Conservation (phyloP, 2,888 invertebrate genomes). For the Nomada hirtipes region DNA sequence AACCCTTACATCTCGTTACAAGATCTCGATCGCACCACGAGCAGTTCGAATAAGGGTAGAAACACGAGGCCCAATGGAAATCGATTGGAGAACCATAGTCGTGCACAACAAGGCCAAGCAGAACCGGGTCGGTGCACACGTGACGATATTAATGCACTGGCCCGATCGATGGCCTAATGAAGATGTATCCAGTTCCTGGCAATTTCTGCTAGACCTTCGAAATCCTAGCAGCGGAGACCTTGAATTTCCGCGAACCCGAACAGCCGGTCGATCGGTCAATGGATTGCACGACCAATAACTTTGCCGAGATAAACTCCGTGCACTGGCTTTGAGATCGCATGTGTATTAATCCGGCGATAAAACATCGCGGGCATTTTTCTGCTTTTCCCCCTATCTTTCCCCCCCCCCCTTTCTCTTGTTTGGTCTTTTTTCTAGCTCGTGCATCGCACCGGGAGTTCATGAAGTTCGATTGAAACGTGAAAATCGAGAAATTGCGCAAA, state of each 20-base stretch:
- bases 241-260: slow-evolving; percentile 43
- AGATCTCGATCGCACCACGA: slow-evolving; percentile 13
- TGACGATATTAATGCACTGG: slow-evolving; percentile 64
- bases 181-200: slow-evolving; percentile 59
- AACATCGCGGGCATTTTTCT: slow-evolving; percentile 31
- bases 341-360: slow-evolving; percentile 54
- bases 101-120: slow-evolving; percentile 45
- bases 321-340: slow-evolving; percentile 26
- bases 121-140: slow-evolving; percentile 51
- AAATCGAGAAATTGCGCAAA: slow-evolving; percentile 28
- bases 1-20: not conserved
- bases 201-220: slow-evolving; percentile 52
- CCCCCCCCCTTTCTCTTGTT: not conserved
- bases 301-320: slow-evolving; percentile 30
- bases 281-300: slow-evolving; percentile 43
- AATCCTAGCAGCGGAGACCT: slow-evolving; percentile 48
- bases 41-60: slow-evolving; percentile 5
- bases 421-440: not conserved
- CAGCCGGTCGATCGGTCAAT: slow-evolving; percentile 28
- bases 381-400: not conserved
- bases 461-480: slow-evolving; percentile 38
- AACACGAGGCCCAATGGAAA: slow-evolving; percentile 38
- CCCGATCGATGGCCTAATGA: slow-evolving; percentile 67
- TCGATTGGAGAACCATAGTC: slow-evolving; percentile 38
- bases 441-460: slow-evolving; percentile 16